phyloP scores from a whole-genome alignment of 2,797 vertebrate species.

The Nyctibius grandis region DNA sequence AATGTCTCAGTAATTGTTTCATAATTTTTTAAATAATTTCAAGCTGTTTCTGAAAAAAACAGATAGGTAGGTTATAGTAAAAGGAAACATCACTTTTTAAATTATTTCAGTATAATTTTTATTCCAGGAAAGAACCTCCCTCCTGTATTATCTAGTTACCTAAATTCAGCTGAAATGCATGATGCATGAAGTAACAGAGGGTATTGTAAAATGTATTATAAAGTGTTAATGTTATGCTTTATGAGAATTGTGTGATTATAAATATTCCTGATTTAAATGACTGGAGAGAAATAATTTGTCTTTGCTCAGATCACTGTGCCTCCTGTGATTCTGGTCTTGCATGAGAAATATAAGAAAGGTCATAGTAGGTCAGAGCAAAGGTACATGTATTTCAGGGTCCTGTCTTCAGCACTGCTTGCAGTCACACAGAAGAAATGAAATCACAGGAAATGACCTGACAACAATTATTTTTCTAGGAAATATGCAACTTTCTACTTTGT shows the following conservation, averaged over 20 bases:
- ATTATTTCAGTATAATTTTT: background rate
- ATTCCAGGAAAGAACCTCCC: background rate
- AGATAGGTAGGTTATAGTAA: background rate
- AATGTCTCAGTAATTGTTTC: background rate
- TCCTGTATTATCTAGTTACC: background rate
- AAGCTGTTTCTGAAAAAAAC: background rate
- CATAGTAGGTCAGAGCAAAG: background rate
- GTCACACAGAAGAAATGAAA: background rate
- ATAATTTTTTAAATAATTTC: background rate
- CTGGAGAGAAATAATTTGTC: background rate
- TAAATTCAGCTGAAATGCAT: background rate
- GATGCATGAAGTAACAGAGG: fast-evolving
- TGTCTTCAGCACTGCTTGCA: background rate
- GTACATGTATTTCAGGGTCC: background rate
- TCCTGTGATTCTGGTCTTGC: background rate
- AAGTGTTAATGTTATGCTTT: background rate
- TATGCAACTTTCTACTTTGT: background rate
- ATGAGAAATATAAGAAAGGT: fast-evolving
- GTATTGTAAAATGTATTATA: background rate
- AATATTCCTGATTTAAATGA: background rate
- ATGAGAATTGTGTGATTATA: background rate
- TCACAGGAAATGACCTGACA: background rate
- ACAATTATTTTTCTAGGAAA: background rate
- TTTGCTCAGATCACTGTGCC: background rate
- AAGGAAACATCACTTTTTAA: background rate